phyloP scores from a whole-genome alignment of 2,797 vertebrate genomes.

The Siniperca obscura region DNA sequence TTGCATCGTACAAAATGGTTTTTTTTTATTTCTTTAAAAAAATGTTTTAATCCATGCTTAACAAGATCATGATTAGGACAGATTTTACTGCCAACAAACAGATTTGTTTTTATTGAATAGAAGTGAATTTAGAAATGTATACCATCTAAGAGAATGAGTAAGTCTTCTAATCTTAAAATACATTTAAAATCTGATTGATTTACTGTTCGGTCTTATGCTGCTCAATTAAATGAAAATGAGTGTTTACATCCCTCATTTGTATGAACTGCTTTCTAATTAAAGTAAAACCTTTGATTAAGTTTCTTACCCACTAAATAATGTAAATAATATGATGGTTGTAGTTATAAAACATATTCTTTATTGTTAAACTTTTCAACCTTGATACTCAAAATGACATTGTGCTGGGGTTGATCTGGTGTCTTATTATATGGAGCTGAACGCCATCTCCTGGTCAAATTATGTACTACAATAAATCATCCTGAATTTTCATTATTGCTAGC shows the following conservation, averaged over 20 bases:
- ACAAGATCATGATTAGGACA: background rate
- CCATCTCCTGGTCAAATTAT: conserved; percentile 69
- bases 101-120: background rate
- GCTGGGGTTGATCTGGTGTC: conserved; percentile 5
- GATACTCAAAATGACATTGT: background rate
- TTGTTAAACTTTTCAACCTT: conserved; percentile 6
- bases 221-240: background rate
- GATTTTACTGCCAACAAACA: background rate
- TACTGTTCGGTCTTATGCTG: background rate
- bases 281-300: background rate
- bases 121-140: background rate
- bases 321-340: background rate
- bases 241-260: background rate
- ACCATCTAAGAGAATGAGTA: background rate
- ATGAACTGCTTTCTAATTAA: background rate
- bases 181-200: background rate
- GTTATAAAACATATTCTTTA: background rate
- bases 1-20: no score
- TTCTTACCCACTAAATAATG: background rate
- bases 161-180: background rate
- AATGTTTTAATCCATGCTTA: background rate
- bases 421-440: conserved; percentile 66
- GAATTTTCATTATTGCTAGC: background rate
- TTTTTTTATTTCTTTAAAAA: background rate
- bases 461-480: conserved; percentile 34